Percentiles rank a stretch among this genome's conserved stretches.
Conservation (phyloP, 2,888 invertebrate species). For the Ferrisia virgata region DNA sequence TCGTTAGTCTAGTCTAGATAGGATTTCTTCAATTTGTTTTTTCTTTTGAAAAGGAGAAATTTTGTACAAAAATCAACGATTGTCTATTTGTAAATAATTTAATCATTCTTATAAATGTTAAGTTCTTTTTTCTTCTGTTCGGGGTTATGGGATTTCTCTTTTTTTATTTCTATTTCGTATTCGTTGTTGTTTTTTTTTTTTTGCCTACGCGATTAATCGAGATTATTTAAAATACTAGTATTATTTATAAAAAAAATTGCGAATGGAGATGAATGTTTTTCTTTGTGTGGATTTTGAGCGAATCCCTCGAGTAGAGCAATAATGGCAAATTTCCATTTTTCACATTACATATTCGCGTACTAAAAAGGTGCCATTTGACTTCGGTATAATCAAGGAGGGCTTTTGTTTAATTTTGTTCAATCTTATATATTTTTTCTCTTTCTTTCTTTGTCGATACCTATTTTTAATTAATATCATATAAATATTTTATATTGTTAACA, state of each 20-base stretch:
- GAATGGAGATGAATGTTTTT: background rate
- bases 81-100: background rate
- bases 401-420: background rate
- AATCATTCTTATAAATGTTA: background rate
- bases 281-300: background rate
- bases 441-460: slow-evolving; percentile 1
- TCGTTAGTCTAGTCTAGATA: slow-evolving; percentile 1
- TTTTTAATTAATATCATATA: background rate
- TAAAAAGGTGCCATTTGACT: background rate
- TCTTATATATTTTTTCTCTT: background rate
- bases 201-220: background rate
- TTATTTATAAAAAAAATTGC: background rate
- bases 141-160: slow-evolving; percentile 9
- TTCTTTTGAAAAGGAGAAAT: background rate
- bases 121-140: background rate
- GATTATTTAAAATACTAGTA: background rate
- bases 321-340: background rate
- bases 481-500: slow-evolving; percentile 30
- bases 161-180: background rate
- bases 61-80: background rate
- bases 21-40: background rate
- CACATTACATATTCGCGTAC: background rate
- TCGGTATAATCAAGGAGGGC: background rate
- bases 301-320: background rate
- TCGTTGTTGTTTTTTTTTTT: background rate